phyloP scores from a whole-genome alignment of 2,888 invertebrate species.

The Metacarcinus magister region DNA sequence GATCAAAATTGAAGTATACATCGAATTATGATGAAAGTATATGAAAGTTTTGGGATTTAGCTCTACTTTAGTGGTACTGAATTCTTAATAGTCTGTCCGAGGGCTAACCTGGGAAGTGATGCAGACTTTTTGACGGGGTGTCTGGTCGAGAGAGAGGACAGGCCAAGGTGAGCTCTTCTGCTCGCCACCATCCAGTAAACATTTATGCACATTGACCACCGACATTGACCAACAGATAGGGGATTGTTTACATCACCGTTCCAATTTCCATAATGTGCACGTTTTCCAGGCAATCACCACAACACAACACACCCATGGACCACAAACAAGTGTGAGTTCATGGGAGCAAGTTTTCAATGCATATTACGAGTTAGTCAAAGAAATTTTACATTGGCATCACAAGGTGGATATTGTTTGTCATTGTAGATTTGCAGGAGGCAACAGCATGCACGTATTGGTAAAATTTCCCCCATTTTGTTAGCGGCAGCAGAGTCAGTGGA shows the following conservation, averaged over 20 bases:
- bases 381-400: slow-evolving; percentile 60
- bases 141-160: slow-evolving; percentile 81
- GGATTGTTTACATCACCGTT: slow-evolving; percentile 71
- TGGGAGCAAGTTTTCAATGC: slow-evolving; percentile 62
- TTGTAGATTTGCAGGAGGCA: slow-evolving; percentile 73
- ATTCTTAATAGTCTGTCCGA: slow-evolving; percentile 57
- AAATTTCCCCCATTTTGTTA: slow-evolving; percentile 73
- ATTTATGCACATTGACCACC: slow-evolving; percentile 72
- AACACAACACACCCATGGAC: slow-evolving; percentile 62
- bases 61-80: slow-evolving; percentile 27
- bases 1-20: background rate
- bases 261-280: slow-evolving; percentile 65
- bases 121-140: slow-evolving; percentile 79
- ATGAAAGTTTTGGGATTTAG: background rate
- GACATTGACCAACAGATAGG: slow-evolving; percentile 72
- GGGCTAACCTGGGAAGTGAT: slow-evolving; percentile 79
- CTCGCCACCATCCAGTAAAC: slow-evolving; percentile 72
- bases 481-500: slow-evolving; percentile 77
- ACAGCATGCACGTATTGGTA: slow-evolving; percentile 76
- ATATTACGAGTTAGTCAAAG: slow-evolving; percentile 71
- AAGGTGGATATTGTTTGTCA: slow-evolving; percentile 68
- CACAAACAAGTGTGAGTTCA: slow-evolving; percentile 65
- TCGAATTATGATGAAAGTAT: background rate
- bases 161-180: slow-evolving; percentile 82
- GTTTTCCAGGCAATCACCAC: slow-evolving; percentile 70